These are phyloP conservation scores for Harlomillsia oculata DNA, from an alignment of 1,140 invertebrate genomes.

Conservation along the genomic window DNA sequence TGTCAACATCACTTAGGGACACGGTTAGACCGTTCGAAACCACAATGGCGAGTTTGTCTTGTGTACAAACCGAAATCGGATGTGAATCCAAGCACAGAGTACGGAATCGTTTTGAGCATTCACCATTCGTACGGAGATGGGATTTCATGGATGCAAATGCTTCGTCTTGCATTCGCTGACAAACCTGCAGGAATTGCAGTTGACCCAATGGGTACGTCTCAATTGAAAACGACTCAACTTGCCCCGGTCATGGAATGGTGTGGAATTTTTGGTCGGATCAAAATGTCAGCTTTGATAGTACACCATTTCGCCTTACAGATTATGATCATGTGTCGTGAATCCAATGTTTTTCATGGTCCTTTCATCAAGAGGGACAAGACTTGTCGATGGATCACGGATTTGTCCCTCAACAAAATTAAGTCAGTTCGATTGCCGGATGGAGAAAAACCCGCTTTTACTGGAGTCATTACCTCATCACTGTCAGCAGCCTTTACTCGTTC, in stretches of 20 bases:
- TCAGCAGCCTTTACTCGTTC: conserved; percentile 18
- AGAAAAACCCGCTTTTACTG: conserved; percentile 16
- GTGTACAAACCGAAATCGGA: background rate
- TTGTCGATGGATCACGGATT: conserved; percentile 19
- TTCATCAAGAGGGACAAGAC: conserved; percentile 16
- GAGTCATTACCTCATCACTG: conserved; percentile 17
- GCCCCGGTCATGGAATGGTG: too few relatives aligned
- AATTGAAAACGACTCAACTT: background rate
- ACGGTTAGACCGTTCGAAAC: conserved; percentile 6
- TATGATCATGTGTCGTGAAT: conserved; percentile 9
- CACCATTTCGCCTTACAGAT: conserved; percentile 22
- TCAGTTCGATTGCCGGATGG: conserved; percentile 4
- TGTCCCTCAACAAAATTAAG: conserved; percentile 22
- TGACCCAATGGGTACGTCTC: conserved; percentile 9
- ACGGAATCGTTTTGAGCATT: conserved; percentile 4
- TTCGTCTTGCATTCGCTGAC: conserved; percentile 21
- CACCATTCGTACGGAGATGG: conserved; percentile 30
- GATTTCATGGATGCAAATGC: conserved; percentile 23
- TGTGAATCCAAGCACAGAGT: background rate
- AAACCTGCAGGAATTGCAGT: conserved; percentile 10
- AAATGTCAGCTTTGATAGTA: conserved; percentile 6
- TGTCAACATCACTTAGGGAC: conserved; percentile 20
- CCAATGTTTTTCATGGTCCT: conserved; percentile 14
- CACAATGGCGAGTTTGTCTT: conserved; percentile 23
- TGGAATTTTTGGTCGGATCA: too few relatives aligned